phyloP scores from a whole-genome alignment of 2,797 vertebrate species.

The Ptychadena robeensis region DNA sequence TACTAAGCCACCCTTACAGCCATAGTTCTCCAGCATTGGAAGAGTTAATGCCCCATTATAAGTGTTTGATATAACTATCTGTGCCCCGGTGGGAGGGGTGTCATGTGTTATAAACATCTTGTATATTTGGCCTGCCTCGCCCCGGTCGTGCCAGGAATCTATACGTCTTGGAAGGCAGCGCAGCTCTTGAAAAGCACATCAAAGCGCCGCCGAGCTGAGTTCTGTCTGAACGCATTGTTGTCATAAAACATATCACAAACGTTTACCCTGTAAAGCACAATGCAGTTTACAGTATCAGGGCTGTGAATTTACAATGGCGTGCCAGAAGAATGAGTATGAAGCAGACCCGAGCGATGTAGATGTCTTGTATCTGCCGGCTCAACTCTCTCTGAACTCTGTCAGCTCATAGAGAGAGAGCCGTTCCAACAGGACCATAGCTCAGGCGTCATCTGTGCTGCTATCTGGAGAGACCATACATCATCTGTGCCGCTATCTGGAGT shows the following conservation, averaged over 20 bases:
- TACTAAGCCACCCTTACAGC: too few relatives aligned
- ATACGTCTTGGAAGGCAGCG: conserved; percentile 22
- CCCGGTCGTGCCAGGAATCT: conserved; percentile 13
- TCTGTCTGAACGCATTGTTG: background rate
- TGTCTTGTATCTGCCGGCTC: background rate
- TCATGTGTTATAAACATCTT: conserved; percentile 7
- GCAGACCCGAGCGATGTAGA: background rate
- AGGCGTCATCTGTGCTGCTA: too few relatives aligned
- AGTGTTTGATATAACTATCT: background rate
- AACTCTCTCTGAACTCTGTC: conserved; percentile 18
- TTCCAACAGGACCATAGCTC: background rate
- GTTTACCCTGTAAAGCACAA: background rate
- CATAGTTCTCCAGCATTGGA: background rate
- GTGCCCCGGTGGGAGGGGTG: background rate
- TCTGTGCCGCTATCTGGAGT: too few relatives aligned
- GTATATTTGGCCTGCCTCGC: conserved; percentile 15
- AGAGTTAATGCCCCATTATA: background rate
- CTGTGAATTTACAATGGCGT: background rate
- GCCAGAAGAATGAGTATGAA: conserved; percentile 3
- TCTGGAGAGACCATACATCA: too few relatives aligned
- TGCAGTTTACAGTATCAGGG: background rate
- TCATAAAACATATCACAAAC: conserved; percentile 24
- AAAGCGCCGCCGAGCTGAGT: background rate
- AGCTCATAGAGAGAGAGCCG: background rate
- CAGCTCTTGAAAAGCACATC: conserved; percentile 10